Conservation (phyloP, 2,113 vertebrate species). For the Colinus virginianus region DNA sequence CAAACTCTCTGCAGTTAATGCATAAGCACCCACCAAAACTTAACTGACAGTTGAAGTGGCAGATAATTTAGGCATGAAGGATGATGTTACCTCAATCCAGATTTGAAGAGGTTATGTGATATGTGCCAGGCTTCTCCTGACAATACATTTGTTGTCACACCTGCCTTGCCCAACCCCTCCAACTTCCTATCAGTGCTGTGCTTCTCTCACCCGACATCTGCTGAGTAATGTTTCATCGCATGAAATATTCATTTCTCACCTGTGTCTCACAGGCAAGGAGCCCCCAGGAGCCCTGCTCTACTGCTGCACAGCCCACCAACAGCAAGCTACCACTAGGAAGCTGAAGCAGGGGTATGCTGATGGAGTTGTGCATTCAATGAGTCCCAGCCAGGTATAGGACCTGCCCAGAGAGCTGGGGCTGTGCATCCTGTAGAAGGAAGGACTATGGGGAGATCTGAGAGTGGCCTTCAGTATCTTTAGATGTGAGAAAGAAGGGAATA, state of each 20-base stretch:
- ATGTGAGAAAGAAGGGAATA: too few relatives aligned
- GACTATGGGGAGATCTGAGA: too few relatives aligned
- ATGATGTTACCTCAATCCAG: not conserved
- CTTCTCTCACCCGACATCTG: not conserved
- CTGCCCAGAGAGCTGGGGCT: too few relatives aligned
- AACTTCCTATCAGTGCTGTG: not conserved
- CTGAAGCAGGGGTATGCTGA: too few relatives aligned
- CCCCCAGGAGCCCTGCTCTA: not conserved
- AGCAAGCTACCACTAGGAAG: not conserved
- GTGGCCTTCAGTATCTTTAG: too few relatives aligned
- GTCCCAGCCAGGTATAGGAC: not conserved
- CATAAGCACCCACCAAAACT: not conserved
- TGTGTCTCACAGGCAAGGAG: not conserved
- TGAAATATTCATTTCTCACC: conserved; percentile 11
- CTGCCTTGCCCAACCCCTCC: not conserved
- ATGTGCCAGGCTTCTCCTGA: not conserved
- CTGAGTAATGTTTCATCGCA: not conserved
- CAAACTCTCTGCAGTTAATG: not conserved
- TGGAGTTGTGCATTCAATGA: not conserved
- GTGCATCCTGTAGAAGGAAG: too few relatives aligned
- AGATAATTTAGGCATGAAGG: not conserved
- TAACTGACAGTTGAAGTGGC: not conserved
- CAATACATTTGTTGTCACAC: not conserved
- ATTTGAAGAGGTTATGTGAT: not conserved
- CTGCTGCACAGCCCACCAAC: not conserved